Conservation (phyloP, 2,797 vertebrate genomes). For the Amblyraja radiata region DNA sequence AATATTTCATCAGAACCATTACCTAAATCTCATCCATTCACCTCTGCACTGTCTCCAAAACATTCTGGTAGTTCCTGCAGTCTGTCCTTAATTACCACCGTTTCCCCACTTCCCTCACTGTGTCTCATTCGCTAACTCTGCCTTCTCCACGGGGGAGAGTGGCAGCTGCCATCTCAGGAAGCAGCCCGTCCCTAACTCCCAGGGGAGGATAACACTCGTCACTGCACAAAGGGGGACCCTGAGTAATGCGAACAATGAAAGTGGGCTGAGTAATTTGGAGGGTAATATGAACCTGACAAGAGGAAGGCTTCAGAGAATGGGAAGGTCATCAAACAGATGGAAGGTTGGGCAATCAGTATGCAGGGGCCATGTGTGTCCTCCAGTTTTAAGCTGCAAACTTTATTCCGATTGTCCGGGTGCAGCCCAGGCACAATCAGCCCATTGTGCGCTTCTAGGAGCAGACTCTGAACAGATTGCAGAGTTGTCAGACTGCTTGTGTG, state of each 20-base stretch:
- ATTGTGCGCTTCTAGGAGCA: not conserved
- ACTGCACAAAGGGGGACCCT: too few relatives aligned
- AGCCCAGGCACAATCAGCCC: not conserved
- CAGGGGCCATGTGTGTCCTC: not conserved
- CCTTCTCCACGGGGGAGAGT: not conserved
- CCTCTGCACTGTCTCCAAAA: not conserved
- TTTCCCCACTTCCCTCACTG: not conserved
- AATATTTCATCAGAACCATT: not conserved
- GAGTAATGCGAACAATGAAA: too few relatives aligned
- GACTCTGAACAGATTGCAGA: not conserved
- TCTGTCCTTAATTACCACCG: not conserved
- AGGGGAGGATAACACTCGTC: too few relatives aligned
- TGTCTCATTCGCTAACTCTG: not conserved
- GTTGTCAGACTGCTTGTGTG: not conserved
- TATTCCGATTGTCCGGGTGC: not conserved
- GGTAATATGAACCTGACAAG: too few relatives aligned
- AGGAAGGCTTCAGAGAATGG: not conserved
- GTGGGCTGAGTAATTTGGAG: too few relatives aligned
- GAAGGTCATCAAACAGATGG: not conserved
- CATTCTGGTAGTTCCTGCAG: not conserved
- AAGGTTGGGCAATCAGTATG: not conserved
- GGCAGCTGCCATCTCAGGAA: not conserved
- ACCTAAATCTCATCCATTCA: not conserved
- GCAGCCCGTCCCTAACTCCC: not conserved
- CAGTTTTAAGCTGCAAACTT: not conserved